Evolutionary conservation across 2,797 vertebrate species (phyloP).

Genomic region (Kryptolebias ocellatus): DNA sequence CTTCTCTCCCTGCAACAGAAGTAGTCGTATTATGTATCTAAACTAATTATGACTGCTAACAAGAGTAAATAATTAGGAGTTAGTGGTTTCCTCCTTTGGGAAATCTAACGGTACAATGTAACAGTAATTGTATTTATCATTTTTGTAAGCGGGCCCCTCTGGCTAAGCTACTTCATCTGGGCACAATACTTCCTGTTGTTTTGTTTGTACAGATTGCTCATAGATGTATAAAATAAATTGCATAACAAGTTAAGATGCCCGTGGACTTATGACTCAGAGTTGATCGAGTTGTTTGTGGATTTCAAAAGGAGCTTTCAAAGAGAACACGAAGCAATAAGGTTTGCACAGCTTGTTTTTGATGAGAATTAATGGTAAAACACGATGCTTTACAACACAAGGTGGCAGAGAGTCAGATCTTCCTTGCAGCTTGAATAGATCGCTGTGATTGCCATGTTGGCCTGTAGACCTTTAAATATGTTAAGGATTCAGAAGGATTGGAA

Average conservation of each 20-base stretch:
- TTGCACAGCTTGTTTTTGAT: conserved; percentile 12
- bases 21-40: conserved; percentile 22
- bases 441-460: conserved; percentile 16
- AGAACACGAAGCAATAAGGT: not conserved
- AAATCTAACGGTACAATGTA: conserved; percentile 25
- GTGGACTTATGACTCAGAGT: no score
- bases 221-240: not conserved
- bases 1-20: conserved; percentile 17
- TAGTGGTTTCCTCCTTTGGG: conserved; percentile 26
- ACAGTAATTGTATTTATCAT: conserved; percentile 21
- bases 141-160: conserved; percentile 17
- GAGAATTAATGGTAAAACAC: conserved; percentile 23
- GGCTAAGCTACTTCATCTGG: conserved; percentile 6
- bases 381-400: conserved; percentile 15
- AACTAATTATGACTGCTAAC: conserved; percentile 35
- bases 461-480: conserved; percentile 35
- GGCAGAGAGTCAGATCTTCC: conserved; percentile 15
- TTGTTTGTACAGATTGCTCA: not conserved
- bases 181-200: not conserved
- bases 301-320: conserved; percentile 22
- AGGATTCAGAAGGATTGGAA: conserved; percentile 34
- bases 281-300: conserved; percentile 14
- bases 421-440: not conserved
- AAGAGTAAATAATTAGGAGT: conserved; percentile 41
- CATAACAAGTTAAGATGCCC: not conserved